Base-by-base conservation (phyloP, 2,888 invertebrate genomes). In the Buathra laborator region DNA sequence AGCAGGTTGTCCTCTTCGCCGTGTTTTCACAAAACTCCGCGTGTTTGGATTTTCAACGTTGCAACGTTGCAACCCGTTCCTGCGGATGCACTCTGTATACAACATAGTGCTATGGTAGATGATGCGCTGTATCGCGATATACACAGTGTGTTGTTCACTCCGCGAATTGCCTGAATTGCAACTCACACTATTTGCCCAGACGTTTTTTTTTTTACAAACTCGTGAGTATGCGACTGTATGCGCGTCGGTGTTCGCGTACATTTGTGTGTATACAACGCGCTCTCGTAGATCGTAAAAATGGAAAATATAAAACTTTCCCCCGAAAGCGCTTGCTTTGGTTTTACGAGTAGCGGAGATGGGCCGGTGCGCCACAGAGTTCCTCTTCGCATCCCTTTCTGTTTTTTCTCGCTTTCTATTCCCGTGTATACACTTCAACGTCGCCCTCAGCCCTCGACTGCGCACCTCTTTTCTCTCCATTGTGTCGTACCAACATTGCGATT, bases 221-320 rank as follows among this genome's bases (percentile, higher is more conserved):
- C 48, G 48, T 44, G 44, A 53, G 6, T 19, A 9, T 14, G 14
- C 48, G 12, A 44, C 32, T 62, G n/a, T 78, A 24, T 14, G 29
- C 9, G 14, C 14, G 1, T 51, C 48, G 19, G 56, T n/a, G 32
- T 19, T n/a, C 16, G 64, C 43, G 24, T 66, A 29, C 3, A 37
- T 76, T 68, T 32, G 37, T 37, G 48, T 67, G 68, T 53, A 72
- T 53, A 48, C n/a, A 75, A 75, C 59, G 62, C 37, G 64, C 64
- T 51, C 83, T 76, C 67, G 70, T 75, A 67, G 48, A 88, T 92
- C 92, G 87, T 92, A 92, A 92, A 93, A 88, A 88, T 89, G 89
- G 86, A 85, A 86, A 90, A 88, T 89, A 92, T 92, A 92, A 92
- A 92, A 92, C 88, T 92, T 92, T 93, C 90, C 85, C 83, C 92